These are phyloP conservation scores for Drosophila ohnishii DNA, from an alignment of 1,140 invertebrate species.

Conservation along the genomic window DNA sequence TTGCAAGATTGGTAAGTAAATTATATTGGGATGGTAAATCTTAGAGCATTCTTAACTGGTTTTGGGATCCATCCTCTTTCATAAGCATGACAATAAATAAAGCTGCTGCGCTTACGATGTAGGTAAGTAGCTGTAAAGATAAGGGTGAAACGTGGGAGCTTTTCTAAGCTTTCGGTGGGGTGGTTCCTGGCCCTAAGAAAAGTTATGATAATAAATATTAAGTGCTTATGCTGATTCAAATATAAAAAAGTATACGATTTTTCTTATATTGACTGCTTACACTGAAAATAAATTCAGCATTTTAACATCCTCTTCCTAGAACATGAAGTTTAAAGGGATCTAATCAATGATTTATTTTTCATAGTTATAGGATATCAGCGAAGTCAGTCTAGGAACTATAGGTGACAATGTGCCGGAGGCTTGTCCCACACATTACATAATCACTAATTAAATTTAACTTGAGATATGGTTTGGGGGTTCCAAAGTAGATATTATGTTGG, in stretches of 20 bases:
- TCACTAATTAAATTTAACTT: not conserved
- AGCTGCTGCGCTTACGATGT: not conserved
- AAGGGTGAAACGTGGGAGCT: conserved; percentile 15
- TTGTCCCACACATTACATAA: not conserved
- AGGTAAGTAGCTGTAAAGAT: conserved; percentile 8
- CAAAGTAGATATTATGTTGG: not conserved
- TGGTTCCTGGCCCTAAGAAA: conserved; percentile 6
- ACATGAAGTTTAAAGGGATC: too few species aligned
- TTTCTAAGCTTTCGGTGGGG: conserved; percentile 23
- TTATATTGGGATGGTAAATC: not conserved
- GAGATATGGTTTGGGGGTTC: not conserved
- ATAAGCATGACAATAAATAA: not conserved
- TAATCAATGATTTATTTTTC: not conserved
- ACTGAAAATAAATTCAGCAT: not conserved
- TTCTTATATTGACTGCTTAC: not conserved
- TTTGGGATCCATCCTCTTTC: not conserved
- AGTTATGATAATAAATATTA: conserved; percentile 18
- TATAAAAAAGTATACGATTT: not conserved
- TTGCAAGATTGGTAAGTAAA: not conserved
- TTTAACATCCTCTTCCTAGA: not conserved
- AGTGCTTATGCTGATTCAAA: not conserved
- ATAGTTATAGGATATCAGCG: not conserved
- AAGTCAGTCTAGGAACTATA: not conserved
- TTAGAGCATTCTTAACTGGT: conserved; percentile 9
- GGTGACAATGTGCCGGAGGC: too few species aligned